phyloP scores from a whole-genome alignment of 2,888 invertebrate genomes.

The Ecdyonurus torrentis region DNA sequence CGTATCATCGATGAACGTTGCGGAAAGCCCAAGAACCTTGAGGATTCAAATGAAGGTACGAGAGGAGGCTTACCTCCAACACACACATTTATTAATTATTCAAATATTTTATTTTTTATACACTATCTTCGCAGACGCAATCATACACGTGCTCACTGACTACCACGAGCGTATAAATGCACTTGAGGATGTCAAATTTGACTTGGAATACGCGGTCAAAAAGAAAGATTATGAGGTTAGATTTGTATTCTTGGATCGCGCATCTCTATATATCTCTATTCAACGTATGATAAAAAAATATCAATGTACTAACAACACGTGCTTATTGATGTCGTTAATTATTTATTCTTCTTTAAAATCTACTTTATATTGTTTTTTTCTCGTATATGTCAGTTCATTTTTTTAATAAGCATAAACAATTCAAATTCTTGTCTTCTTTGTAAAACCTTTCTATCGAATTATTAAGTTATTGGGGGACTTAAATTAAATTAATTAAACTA shows the following conservation, averaged over 20 bases:
- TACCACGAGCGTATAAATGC: slow-evolving; percentile 75
- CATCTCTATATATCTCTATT: background rate
- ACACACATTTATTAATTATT: background rate
- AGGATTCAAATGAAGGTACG: slow-evolving; percentile 87
- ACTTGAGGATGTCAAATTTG: slow-evolving; percentile 92
- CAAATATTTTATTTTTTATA: slow-evolving; percentile 11
- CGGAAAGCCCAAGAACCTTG: slow-evolving; percentile 78
- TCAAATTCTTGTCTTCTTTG: too few species aligned
- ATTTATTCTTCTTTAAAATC: slow-evolving; percentile 8
- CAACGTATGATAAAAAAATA: too few species aligned
- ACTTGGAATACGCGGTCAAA: slow-evolving; percentile 95
- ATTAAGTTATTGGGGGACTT: too few species aligned
- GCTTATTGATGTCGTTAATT: slow-evolving; percentile 8
- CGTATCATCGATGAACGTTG: slow-evolving; percentile 92
- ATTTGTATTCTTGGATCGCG: background rate
- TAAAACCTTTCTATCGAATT: too few species aligned
- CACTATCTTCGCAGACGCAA: slow-evolving; percentile 40
- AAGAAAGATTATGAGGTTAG: slow-evolving; percentile 94
- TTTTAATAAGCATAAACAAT: too few species aligned
- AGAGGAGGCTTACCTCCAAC: background rate
- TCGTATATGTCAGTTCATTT: too few species aligned
- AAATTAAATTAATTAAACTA: too few species aligned
- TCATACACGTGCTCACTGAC: slow-evolving; percentile 60
- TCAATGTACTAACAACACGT: slow-evolving; percentile 1
- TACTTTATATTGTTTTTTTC: too few species aligned